Conservation (phyloP, 2,888 invertebrate species). For the Bellardia pandia region DNA sequence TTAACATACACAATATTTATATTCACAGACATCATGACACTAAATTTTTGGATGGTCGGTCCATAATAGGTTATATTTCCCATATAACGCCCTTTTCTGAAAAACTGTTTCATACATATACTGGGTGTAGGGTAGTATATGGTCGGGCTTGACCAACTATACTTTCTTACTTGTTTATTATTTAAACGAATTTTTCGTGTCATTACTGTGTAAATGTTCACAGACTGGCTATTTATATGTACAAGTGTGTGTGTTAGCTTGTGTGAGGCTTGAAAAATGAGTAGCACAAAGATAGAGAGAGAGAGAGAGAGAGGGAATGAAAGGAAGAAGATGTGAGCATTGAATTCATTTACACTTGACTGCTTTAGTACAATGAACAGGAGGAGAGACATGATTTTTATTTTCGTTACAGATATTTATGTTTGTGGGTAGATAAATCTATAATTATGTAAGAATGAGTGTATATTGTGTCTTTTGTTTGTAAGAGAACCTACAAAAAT, state of each 20-base stretch:
- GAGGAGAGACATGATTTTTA: background rate
- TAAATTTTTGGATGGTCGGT: too few relatives aligned
- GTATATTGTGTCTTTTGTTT: too few relatives aligned
- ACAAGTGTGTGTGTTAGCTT: constrained; percentile 2
- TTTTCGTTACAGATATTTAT: background rate
- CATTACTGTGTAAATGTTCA: constrained; percentile 63
- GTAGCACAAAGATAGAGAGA: background rate
- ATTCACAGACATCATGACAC: too few relatives aligned
- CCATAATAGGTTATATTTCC: too few relatives aligned
- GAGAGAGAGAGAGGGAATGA: background rate
- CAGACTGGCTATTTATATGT: constrained; percentile 68
- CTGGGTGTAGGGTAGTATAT: too few relatives aligned
- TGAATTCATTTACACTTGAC: constrained; percentile 68
- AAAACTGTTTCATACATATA: too few relatives aligned
- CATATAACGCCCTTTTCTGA: too few relatives aligned
- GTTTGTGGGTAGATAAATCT: background rate
- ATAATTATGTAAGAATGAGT: too few relatives aligned
- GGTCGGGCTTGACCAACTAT: too few relatives aligned
- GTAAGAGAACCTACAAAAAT: too few relatives aligned
- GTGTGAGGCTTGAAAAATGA: background rate
- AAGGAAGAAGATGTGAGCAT: constrained; percentile 46
- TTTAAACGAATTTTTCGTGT: constrained; percentile 50
- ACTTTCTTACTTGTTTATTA: constrained; percentile 25
- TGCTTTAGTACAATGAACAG: constrained; percentile 45
- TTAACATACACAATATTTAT: too few relatives aligned